phyloP scores from a whole-genome alignment of 30 jellyfish, hydroid and myxozoan species.

The Phacellophora camtschatica region DNA sequence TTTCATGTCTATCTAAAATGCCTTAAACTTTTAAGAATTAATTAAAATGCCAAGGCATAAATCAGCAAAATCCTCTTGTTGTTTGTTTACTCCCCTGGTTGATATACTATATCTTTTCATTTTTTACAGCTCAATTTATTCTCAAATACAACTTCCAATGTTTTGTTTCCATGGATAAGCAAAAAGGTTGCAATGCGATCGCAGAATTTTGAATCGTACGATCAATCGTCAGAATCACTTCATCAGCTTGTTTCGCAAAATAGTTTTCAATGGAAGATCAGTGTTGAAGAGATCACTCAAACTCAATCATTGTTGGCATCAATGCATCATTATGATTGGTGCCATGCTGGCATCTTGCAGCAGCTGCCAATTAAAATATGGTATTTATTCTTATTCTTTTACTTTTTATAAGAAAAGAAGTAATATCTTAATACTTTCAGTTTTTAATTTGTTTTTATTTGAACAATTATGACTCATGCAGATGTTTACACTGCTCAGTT shows the following conservation, averaged over 20 bases:
- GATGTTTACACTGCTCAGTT: too few species aligned
- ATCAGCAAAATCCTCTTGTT: too few species aligned
- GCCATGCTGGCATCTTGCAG: not conserved
- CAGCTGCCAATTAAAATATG: conserved; percentile 16
- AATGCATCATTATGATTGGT: not conserved
- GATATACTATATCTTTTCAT: too few species aligned
- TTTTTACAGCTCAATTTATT: conserved; percentile 11
- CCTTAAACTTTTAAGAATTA: too few species aligned
- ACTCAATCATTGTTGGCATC: not conserved
- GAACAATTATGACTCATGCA: too few species aligned
- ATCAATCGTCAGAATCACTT: not conserved
- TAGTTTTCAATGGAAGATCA: conserved; percentile 38
- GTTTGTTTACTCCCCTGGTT: too few species aligned
- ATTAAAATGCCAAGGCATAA: too few species aligned
- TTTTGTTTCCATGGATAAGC: not conserved
- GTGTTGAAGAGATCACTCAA: conserved; percentile 20
- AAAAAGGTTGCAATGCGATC: conserved; percentile 14
- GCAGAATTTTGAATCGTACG: not conserved
- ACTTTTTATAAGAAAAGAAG: too few species aligned
- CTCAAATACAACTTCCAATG: conserved; percentile 6
- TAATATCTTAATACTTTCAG: too few species aligned
- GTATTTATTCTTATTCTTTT: not conserved
- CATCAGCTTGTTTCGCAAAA: not conserved
- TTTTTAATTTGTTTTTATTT: too few species aligned
- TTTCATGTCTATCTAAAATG: too few species aligned